Evolutionary conservation across 2,113 vertebrate species (phyloP).

Genomic region (Porphyrio hochstetteri): DNA sequence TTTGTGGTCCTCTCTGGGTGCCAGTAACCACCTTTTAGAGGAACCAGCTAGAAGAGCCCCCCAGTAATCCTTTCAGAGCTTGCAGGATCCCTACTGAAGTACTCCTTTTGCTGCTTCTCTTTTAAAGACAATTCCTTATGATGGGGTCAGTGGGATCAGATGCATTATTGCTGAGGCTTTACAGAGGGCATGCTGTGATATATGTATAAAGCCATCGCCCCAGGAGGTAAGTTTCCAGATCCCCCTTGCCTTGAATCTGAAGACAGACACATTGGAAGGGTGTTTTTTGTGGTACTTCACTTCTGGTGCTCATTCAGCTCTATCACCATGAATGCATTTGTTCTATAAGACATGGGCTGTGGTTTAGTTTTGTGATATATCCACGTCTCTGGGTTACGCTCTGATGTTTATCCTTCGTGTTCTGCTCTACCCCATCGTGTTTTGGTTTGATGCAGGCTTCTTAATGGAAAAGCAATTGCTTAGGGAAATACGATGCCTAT

Average conservation of each 20-base stretch:
- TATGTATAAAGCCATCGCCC: fast-evolving
- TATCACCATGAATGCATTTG: fast-evolving
- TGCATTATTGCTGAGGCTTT: background rate
- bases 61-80: background rate
- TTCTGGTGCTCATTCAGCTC: fast-evolving
- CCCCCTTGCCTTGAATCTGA: background rate
- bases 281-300: background rate
- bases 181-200: fast-evolving
- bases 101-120: background rate
- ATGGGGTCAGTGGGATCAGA: background rate
- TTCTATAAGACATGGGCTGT: background rate
- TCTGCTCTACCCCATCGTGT: background rate
- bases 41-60: background rate
- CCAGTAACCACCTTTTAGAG: background rate
- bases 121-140: background rate
- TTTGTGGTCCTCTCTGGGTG: background rate
- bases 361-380: background rate
- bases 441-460: background rate
- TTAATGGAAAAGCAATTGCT: conserved; percentile 5
- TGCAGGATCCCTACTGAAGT: fast-evolving
- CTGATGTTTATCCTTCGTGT: background rate
- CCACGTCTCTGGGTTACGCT: background rate
- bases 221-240: background rate
- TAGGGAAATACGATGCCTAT: background rate
- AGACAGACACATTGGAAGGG: background rate